Evolutionary conservation across 2,888 invertebrate species (phyloP).

Genomic region (Plemyria rubiginata): DNA sequence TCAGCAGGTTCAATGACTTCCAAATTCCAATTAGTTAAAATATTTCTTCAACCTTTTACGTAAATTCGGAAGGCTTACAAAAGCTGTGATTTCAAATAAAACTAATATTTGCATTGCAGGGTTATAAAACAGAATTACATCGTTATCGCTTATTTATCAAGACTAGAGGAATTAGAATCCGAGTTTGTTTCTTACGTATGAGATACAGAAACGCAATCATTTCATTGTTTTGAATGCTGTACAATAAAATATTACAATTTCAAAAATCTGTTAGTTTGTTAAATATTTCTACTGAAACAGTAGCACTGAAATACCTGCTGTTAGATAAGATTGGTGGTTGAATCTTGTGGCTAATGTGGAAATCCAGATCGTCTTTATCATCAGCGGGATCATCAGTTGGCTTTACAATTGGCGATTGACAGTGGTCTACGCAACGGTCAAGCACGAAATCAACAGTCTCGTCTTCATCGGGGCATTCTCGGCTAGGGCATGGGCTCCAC

Average conservation of each 20-base stretch:
- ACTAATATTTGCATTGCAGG: slow-evolving; percentile 47
- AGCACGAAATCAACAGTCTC: slow-evolving; percentile 90
- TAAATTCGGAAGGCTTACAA: slow-evolving; percentile 50
- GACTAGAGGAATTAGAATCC: slow-evolving; percentile 42
- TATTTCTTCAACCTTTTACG: slow-evolving; percentile 18
- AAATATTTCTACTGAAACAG: neutral
- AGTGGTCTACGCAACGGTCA: slow-evolving; percentile 90
- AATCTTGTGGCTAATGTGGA: slow-evolving; percentile 82
- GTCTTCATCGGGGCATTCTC: slow-evolving; percentile 90
- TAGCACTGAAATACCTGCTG: slow-evolving; percentile 54
- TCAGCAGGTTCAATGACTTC: slow-evolving; percentile 18
- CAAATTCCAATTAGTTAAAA: neutral
- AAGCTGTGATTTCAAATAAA: slow-evolving; percentile 42
- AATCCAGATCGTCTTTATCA: slow-evolving; percentile 80
- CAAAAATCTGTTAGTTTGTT: neutral
- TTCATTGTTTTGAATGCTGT: neutral
- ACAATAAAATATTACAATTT: neutral
- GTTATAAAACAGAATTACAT: slow-evolving; percentile 41
- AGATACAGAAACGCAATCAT: slow-evolving; percentile 11
- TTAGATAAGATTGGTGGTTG: slow-evolving; percentile 72
- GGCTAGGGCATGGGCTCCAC: slow-evolving; percentile 93
- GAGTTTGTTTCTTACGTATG: slow-evolving; percentile 24
- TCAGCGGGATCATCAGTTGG: slow-evolving; percentile 71
- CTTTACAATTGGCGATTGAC: slow-evolving; percentile 81
- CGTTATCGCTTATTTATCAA: slow-evolving; percentile 54